These are phyloP conservation scores for Poeciliopsis infans DNA, from an alignment of 2,797 vertebrate species.

Conservation along the genomic window DNA sequence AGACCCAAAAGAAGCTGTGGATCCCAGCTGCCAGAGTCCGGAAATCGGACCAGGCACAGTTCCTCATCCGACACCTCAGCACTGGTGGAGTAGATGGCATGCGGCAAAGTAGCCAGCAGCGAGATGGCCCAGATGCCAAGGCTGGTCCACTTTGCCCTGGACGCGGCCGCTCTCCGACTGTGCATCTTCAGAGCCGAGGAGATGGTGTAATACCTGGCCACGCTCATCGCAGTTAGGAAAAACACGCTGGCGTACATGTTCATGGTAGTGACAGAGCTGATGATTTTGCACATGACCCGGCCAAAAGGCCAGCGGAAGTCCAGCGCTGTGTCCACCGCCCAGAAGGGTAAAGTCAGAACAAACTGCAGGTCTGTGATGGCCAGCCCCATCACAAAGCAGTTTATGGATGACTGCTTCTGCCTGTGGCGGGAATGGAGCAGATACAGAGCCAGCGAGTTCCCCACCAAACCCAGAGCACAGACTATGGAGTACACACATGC, in stretches of 20 bases:
- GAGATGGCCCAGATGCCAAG: conserved; percentile 80
- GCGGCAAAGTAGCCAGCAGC: conserved; percentile 78
- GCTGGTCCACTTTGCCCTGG: conserved; percentile 79
- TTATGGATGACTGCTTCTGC: conserved; percentile 81
- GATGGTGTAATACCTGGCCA: conserved; percentile 81
- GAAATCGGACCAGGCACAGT: conserved; percentile 81
- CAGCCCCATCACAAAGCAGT: conserved; percentile 83
- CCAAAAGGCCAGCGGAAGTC: conserved; percentile 85
- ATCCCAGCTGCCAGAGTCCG: conserved; percentile 80
- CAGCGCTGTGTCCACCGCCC: conserved; percentile 80
- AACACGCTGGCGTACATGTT: conserved; percentile 85
- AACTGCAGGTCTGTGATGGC: conserved; percentile 83
- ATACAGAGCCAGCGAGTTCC: conserved; percentile 82
- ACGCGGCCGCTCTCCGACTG: conserved; percentile 66
- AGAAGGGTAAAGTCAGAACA: conserved; percentile 82
- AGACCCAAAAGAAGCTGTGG: conserved; percentile 82
- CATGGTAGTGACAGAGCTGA: conserved; percentile 84
- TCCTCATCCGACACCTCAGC: conserved; percentile 79
- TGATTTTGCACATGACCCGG: conserved; percentile 81
- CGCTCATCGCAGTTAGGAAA: conserved; percentile 83
- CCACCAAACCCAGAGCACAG: conserved; percentile 82
- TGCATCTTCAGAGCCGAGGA: conserved; percentile 82
- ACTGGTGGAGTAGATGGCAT: conserved; percentile 83
- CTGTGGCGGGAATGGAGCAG: conserved; percentile 82
- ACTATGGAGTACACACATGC: conserved; percentile 83